These are phyloP conservation scores for Thunnus albacares DNA, from an alignment of 2,797 vertebrate species.

Conservation along the genomic window DNA sequence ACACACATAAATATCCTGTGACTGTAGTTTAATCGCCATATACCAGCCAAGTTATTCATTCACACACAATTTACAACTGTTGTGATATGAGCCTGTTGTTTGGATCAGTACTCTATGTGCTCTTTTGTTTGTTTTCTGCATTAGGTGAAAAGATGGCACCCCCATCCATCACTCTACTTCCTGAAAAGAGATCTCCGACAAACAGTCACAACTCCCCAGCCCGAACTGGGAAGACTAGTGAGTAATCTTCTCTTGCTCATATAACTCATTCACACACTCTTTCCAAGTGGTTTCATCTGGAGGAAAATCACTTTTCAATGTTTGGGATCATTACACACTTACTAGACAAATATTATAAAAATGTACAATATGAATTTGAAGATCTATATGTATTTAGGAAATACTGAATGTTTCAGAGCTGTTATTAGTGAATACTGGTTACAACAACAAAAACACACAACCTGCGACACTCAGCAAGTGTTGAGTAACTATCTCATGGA, in stretches of 20 bases:
- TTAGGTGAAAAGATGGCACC: conserved; percentile 79
- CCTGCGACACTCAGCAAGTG: conserved; percentile 52
- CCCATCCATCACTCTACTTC: conserved; percentile 73
- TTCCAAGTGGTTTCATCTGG: conserved; percentile 23
- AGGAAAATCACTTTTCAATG: conserved; percentile 37
- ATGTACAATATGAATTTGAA: neutral
- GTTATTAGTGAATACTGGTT: conserved; percentile 15
- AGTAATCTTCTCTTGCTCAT: conserved; percentile 62
- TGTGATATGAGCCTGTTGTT: neutral
- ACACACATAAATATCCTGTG: neutral
- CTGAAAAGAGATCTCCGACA: conserved; percentile 81
- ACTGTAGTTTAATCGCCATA: neutral
- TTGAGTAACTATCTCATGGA: conserved; percentile 36
- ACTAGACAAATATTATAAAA: neutral
- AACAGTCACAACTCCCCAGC: conserved; percentile 81
- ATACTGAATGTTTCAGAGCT: conserved; percentile 3
- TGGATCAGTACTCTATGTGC: neutral
- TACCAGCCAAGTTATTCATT: neutral
- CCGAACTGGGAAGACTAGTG: conserved; percentile 81
- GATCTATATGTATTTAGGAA: neutral
- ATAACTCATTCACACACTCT: conserved; percentile 24
- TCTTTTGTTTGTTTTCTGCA: conserved; percentile 21
- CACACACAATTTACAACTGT: neutral
- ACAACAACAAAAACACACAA: conserved; percentile 1
- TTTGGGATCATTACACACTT: conserved; percentile 6